A percentile compares a stretch with the other conserved stretches of the same genome.
phyloP scores from a whole-genome alignment of 2,113 vertebrate species.

The Murina feae region DNA sequence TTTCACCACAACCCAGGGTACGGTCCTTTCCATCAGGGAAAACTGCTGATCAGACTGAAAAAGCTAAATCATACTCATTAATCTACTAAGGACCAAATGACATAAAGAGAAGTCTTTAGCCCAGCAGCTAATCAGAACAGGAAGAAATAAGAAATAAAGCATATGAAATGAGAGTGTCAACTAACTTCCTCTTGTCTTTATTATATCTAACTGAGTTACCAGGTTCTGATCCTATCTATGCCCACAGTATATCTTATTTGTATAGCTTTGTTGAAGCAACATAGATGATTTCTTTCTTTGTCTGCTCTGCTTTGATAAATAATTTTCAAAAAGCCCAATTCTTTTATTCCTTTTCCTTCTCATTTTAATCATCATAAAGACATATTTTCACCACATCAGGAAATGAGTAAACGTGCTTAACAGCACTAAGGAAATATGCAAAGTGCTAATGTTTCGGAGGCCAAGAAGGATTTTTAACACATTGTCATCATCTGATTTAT shows the following conservation, averaged over 20 bases:
- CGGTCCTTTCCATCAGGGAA: not conserved
- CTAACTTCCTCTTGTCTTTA: constrained; percentile 9
- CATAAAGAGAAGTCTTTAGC: not conserved
- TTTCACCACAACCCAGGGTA: not conserved
- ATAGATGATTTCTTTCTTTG: constrained; percentile 60
- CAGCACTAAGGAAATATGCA: constrained; percentile 29
- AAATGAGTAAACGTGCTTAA: constrained; percentile 45
- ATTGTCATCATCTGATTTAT: not conserved
- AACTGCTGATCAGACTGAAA: not conserved
- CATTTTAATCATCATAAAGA: constrained; percentile 53
- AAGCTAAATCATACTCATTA: not conserved
- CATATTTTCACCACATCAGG: not conserved
- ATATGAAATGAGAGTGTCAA: not conserved
- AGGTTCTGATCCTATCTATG: constrained; percentile 53
- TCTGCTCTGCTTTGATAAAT: constrained; percentile 35
- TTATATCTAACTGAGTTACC: not conserved
- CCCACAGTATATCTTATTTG: constrained; percentile 61
- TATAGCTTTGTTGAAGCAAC: constrained; percentile 62
- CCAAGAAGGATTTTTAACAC: constrained; percentile 29
- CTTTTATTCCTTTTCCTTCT: constrained; percentile 20
- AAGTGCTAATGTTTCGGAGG: constrained; percentile 30
- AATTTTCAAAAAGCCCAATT: constrained; percentile 61
- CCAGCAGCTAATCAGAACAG: not conserved
- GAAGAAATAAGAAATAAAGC: not conserved
- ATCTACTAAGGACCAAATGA: not conserved